Evolutionary conservation across 2,797 vertebrate genomes (phyloP), one percentile per base, ranked within the genome.

Genomic region (Pagetopsis macropterus): DNA sequence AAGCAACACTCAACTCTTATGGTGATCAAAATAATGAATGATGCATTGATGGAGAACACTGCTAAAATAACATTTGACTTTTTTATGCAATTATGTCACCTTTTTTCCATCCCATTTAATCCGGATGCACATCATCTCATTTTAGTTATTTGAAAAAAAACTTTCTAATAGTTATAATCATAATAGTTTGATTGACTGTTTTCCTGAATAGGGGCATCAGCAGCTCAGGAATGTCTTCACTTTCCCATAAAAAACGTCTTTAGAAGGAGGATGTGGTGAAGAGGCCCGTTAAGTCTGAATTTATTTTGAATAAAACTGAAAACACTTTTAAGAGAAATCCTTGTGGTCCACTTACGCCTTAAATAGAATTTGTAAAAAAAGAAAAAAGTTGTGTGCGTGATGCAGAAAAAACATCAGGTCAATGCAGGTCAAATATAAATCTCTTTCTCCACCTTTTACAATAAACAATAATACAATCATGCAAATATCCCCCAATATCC

Each of bases 251-350:
- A 61, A 46, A 52, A 56, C 1, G 2, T 16, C 1, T 76, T 81
- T 60, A 50, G 14, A 69, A n/a, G 15, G 41, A 70, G 75, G 64
- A 72, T 70, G 75, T 81, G 64, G 65, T 27, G 2, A 40, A 27
- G 27, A 62, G 51, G 62, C 16, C 51, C 45, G 58, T 63, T 49
- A 45, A 50, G 41, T 55, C 40, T 50, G 12, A 12, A 12, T 65
- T 61, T 55, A 70, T 60, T 70, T 68, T 12, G 0, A 37, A 37
- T 37, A 37, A 1, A 37, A 59, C 10, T 14, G 9, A 7, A 68
- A 48, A 70, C 66, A 51, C 15, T 31, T 63, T 44, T 16, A 65
- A 45, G 31, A 57, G 23, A 72, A 51, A 72, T 19, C 17, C 33
- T 5, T 70, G 50, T 65, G 41, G 55, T 71, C 40, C 2, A 23